Evolutionary conservation across 1,140 invertebrate genomes (phyloP), one percentile per base, ranked within the genome.

Genomic region (Drosophila truncata): DNA sequence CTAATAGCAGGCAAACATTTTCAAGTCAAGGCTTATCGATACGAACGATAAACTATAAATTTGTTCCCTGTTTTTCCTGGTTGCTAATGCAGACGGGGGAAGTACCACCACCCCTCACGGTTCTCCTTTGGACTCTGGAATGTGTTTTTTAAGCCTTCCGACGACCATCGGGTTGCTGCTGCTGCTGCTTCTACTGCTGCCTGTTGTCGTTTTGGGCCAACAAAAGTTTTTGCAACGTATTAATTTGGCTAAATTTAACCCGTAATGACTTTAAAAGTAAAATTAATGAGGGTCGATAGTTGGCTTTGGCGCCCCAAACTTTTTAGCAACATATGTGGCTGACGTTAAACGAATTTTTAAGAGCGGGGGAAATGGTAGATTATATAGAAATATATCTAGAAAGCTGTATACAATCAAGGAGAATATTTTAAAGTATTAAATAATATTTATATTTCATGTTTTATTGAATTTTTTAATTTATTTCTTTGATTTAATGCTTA

Each of bases 191-290:
- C 9, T 33, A 13, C 20, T 18, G 44, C 16, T 39, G 52, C 23
- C 23, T 20, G 25, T 41, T 54, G 57, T 49, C 50, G 31, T 63
- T 73, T 33, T 44, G 29, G 59, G 59, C 69, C 70, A 39, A 61
- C 47, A 80, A 88, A 88, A 90, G 65, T 90, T 82, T 78, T 84
- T 84, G 85, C 86, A 87, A 92, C 86, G 91, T 92, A 92, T 92
- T 92, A 92, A 92, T 92, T 92, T 92, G 91, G 85, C 91, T 87
- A 91, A 92, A 92, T 92, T 92, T 92, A 91, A 91, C 91, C 91
- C 91, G 85, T 92, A 92, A 92, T 92, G 91, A 92, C 91, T 92
- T 92, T 92, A 92, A 92, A 92, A 92, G 91, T 92, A 92, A 92
- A 92, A 92, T 92, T 92, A 92, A 92, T 92, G 91, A 92, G 91